Evolutionary conservation across 2,888 invertebrate genomes (phyloP), one percentile per base, ranked within the genome.

Genomic region (Trachelus iudaicus): DNA sequence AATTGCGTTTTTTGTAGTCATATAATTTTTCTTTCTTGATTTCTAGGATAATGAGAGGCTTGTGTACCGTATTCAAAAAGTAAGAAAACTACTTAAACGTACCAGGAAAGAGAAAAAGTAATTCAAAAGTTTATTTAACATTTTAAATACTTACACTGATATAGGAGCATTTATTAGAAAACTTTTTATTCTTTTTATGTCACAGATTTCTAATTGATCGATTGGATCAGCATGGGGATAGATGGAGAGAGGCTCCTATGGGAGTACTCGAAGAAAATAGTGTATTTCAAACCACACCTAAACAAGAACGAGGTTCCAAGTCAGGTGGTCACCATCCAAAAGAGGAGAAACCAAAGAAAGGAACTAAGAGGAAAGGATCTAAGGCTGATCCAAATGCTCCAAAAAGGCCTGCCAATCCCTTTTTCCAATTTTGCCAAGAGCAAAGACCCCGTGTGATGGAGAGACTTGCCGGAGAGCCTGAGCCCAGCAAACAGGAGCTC

Each of bases 401-500:
- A 0, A 96, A 96, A 89, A 93, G 96, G 83, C 96, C 96, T 1
- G 95, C 96, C 77, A 96, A 96, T 93, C 96, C 96, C 75, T 96
- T 96, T 91, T 96, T 96, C 87, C 95, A 96, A 91, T 96, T 95
- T 90, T 96, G 96, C 84, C 96, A 96, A 92, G 96, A 96, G 86
- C 96, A 96, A 87, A 92, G 96, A 79, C 95, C 95, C n/a, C 90
- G 95, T 31, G 93, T 96, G 35, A 94, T 95, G 91, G 95, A 95
- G 79, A 94, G 95, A 86, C 91, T 95, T 34, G 93, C 94, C 69
- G 94, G 94, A 15, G 95, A 95, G 78, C 92, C 93, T 0, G 96
- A 96, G 88, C 95, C 95, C 0, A 93, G 94, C 1, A 96, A 96
- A 89, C 95, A 96, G 88, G 96, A 96, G 90, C 92, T 96, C 34